A percentile compares a stretch with the other conserved stretches of the same genome.
Conservation (phyloP, 2,797 vertebrate genomes). For the Sebastes hubbsi region DNA sequence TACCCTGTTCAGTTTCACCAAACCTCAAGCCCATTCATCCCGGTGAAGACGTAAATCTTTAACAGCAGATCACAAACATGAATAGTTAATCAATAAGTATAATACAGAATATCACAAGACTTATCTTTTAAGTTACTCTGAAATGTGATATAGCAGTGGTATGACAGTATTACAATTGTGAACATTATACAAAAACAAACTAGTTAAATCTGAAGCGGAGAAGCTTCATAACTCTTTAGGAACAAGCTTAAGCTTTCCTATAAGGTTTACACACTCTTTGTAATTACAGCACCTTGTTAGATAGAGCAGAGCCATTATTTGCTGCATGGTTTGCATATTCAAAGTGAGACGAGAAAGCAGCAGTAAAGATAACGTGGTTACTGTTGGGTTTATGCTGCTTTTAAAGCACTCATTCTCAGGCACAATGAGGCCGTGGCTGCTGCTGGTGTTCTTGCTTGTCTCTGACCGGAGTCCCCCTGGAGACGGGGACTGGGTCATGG, state of each 20-base stretch:
- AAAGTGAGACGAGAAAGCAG: slow-evolving; percentile 40
- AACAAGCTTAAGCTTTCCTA: background rate
- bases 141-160: background rate
- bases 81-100: background rate
- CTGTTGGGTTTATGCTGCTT: background rate
- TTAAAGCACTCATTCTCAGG: slow-evolving; percentile 8
- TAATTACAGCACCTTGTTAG: background rate
- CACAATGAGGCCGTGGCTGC: slow-evolving; percentile 61
- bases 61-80: no score
- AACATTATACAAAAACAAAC: background rate
- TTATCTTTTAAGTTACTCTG: background rate
- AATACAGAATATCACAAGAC: background rate
- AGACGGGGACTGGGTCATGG: slow-evolving; percentile 23
- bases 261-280: background rate
- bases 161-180: no score
- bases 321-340: slow-evolving; percentile 61
- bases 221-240: background rate
- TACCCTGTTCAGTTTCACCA: no score
- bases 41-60: no score
- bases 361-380: slow-evolving; percentile 42
- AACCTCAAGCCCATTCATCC: no score
- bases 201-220: background rate
- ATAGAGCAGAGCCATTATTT: slow-evolving; percentile 4
- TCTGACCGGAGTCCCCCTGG: slow-evolving; percentile 41
- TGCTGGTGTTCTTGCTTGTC: slow-evolving; percentile 49